Conservation (phyloP, 2,797 vertebrate species). For the Pangasius sanitwongsei region DNA sequence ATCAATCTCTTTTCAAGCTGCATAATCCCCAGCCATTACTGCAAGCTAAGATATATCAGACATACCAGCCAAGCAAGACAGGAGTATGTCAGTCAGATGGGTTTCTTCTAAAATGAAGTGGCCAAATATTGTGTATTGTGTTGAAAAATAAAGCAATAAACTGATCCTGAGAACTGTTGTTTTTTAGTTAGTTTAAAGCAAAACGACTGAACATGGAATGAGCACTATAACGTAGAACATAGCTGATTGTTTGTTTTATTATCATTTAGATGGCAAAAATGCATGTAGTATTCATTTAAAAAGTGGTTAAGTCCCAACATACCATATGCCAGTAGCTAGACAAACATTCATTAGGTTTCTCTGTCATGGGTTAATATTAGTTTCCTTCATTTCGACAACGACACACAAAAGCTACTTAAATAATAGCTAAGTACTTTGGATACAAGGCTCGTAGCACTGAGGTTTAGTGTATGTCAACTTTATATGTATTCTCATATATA, state of each 20-base stretch:
- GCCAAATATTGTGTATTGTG: background rate
- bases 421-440: background rate
- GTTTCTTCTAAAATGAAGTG: background rate
- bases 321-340: background rate
- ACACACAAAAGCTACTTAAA: background rate
- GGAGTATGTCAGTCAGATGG: background rate
- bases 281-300: too few species aligned
- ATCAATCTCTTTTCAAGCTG: constrained; percentile 74
- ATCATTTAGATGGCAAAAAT: too few species aligned
- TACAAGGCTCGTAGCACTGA: background rate
- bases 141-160: background rate
- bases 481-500: background rate
- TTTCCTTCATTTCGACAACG: background rate
- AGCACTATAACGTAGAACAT: too few species aligned
- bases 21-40: constrained; percentile 73
- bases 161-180: too few species aligned
- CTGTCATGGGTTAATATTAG: background rate
- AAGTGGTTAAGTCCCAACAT: background rate
- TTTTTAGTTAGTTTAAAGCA: background rate
- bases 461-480: background rate
- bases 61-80: background rate
- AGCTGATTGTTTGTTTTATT: background rate
- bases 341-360: background rate
- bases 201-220: background rate
- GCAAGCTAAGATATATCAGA: constrained; percentile 73